phyloP scores from a whole-genome alignment of 2,888 invertebrate genomes.

The Alloscopus bannaensis region DNA sequence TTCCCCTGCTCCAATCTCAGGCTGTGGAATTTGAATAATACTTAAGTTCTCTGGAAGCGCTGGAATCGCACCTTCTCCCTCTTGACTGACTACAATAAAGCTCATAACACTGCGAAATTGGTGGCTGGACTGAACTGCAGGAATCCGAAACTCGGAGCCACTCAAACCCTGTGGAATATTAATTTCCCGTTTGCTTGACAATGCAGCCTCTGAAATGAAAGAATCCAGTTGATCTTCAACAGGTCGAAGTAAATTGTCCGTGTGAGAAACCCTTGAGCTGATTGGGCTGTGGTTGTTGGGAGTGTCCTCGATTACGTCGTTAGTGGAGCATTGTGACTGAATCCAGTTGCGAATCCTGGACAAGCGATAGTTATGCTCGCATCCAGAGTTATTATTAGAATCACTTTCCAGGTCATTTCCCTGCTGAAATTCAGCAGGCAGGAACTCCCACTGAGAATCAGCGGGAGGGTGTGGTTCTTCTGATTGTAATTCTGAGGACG shows the following conservation, averaged over 20 bases:
- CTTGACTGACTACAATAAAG: no score
- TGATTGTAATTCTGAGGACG: background rate
- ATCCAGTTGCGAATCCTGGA: background rate
- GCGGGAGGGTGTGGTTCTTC: background rate
- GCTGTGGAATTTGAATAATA: background rate
- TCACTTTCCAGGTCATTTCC: background rate
- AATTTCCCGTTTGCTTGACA: background rate
- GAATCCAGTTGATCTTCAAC: background rate
- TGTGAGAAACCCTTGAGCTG: background rate
- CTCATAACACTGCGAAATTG: background rate
- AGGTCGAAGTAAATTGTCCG: background rate
- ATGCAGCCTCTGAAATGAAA: background rate
- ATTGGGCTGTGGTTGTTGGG: background rate
- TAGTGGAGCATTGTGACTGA: background rate
- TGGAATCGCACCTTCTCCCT: no score
- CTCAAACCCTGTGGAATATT: background rate
- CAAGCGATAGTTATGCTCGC: background rate
- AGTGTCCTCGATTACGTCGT: background rate
- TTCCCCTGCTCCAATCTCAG: no score
- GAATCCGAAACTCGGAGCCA: background rate
- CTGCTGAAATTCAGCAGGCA: background rate
- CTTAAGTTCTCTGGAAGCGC: background rate
- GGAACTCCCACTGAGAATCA: background rate
- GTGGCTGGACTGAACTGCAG: background rate
- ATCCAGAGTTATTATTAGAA: background rate